phyloP scores from a whole-genome alignment of 2,888 invertebrate species.

The Acrobasis suavella region DNA sequence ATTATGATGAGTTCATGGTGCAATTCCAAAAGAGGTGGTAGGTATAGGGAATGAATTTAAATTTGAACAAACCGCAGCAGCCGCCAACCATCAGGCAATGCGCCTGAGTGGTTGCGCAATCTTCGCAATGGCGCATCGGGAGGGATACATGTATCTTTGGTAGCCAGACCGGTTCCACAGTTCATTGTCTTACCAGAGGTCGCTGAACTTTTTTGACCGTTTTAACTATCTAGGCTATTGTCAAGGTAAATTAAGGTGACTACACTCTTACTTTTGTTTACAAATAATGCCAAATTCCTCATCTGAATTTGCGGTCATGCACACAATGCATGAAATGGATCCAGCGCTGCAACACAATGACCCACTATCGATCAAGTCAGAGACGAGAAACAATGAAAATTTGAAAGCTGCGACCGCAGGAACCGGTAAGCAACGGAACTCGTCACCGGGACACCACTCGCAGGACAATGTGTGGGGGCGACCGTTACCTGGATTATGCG shows the following conservation, averaged over 20 bases:
- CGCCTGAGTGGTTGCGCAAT: slow-evolving; percentile 21
- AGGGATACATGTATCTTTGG: slow-evolving; percentile 38
- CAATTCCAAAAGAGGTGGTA: background rate
- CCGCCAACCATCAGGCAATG: background rate
- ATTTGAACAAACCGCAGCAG: slow-evolving; percentile 11
- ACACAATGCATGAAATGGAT: slow-evolving; percentile 42
- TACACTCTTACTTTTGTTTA: slow-evolving; percentile 46
- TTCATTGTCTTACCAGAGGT: slow-evolving; percentile 63
- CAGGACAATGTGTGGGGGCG: slow-evolving; percentile 41
- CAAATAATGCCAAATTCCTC: slow-evolving; percentile 10
- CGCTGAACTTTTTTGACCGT: slow-evolving; percentile 55
- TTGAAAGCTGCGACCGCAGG: slow-evolving; percentile 32
- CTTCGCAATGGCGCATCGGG: slow-evolving; percentile 14
- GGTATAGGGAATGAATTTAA: background rate
- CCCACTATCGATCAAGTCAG: slow-evolving; percentile 36
- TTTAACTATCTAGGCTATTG: slow-evolving; percentile 40
- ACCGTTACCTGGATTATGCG: slow-evolving; percentile 45
- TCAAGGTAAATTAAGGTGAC: slow-evolving; percentile 40
- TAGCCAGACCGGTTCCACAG: slow-evolving; percentile 57
- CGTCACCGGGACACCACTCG: slow-evolving; percentile 40
- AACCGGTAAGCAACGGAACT: slow-evolving; percentile 43
- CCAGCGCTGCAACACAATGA: slow-evolving; percentile 40
- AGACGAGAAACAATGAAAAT: slow-evolving; percentile 36
- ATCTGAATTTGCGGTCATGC: slow-evolving; percentile 7
- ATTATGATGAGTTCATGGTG: too few species aligned